phyloP scores from a whole-genome alignment of 2,888 invertebrate genomes.

The Dryobota labecula region DNA sequence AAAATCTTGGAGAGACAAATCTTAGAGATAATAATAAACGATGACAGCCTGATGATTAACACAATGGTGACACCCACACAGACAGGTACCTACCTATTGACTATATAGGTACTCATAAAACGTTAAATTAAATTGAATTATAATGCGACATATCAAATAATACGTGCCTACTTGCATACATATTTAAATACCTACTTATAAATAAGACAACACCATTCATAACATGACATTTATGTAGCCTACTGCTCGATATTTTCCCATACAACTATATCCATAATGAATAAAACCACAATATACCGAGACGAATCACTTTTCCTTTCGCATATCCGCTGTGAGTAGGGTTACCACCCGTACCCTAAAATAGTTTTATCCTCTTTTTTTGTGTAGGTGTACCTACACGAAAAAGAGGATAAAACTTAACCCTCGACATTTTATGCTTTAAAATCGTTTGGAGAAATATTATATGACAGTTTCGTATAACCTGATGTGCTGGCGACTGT shows the following conservation, averaged over 20 bases:
- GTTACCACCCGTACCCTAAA: too few species aligned
- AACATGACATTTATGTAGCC: not conserved
- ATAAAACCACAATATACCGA: not conserved
- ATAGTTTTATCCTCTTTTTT: too few species aligned
- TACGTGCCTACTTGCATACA: not conserved
- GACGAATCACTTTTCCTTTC: constrained; percentile 46
- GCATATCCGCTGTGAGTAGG: constrained; percentile 16
- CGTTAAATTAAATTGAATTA: not conserved
- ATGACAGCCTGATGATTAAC: not conserved
- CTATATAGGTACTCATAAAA: not conserved
- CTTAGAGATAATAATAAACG: not conserved
- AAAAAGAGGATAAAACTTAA: too few species aligned
- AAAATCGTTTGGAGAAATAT: too few species aligned
- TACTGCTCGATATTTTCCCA: not conserved
- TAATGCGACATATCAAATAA: not conserved
- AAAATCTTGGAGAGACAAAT: not conserved
- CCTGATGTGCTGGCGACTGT: too few species aligned
- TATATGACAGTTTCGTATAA: too few species aligned
- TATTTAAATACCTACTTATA: not conserved
- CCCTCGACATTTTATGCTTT: too few species aligned
- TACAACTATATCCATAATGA: not conserved
- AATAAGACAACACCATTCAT: not conserved
- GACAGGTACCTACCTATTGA: not conserved
- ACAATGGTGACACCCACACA: not conserved
- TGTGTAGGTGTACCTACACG: too few species aligned